Evolutionary conservation across 2,113 vertebrate genomes (phyloP).

Genomic region (Nycticryphes semicollaris): DNA sequence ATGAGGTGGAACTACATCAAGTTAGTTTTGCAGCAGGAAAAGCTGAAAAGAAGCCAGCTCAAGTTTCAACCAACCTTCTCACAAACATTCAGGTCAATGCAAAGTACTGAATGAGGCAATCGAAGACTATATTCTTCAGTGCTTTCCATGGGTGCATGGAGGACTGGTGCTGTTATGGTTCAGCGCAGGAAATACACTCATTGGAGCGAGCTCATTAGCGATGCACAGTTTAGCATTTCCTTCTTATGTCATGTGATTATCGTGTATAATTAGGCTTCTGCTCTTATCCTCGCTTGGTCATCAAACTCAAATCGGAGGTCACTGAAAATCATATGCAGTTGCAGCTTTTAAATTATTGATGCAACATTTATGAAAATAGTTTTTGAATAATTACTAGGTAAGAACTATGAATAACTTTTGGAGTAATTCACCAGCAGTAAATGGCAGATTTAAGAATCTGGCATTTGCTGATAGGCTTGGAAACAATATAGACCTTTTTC

Average conservation of each 20-base stretch:
- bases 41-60: not conserved
- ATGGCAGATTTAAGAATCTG: not conserved
- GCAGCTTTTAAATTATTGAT: slow-evolving; percentile 10
- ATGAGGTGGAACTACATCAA: not conserved
- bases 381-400: not conserved
- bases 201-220: fast-evolving
- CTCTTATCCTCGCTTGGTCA: not conserved
- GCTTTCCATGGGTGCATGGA: not conserved
- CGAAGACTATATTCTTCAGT: not conserved
- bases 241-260: not conserved
- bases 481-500: not conserved
- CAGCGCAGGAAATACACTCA: not conserved
- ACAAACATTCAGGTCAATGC: not conserved
- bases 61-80: not conserved
- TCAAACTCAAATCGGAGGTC: not conserved
- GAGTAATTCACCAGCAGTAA: not conserved
- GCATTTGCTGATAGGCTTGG: not conserved
- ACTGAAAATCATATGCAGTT: not conserved
- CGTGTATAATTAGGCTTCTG: not conserved
- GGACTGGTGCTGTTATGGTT: not conserved
- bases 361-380: slow-evolving; percentile 4
- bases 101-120: not conserved
- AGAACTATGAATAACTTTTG: not conserved
- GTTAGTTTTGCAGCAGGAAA: not conserved
- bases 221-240: not conserved